A percentile compares a stretch with the other conserved stretches of the same genome.
These are phyloP conservation scores for Aratinga solstitialis DNA, from an alignment of 2,797 vertebrate species.

Conservation along the genomic window DNA sequence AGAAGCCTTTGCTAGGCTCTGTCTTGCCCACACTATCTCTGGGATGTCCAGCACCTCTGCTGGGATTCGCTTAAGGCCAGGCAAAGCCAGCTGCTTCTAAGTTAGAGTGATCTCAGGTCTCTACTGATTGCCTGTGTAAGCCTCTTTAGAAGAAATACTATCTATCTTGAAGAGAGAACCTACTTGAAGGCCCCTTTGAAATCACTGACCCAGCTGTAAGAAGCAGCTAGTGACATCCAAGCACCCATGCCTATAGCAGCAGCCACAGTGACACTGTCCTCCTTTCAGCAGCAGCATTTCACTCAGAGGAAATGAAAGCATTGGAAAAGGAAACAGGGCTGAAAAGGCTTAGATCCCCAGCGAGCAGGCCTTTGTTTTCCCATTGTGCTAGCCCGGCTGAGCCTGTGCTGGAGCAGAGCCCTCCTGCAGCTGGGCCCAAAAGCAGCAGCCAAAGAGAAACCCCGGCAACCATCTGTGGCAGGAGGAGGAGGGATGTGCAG, in stretches of 20 bases:
- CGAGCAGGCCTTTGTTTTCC: slow-evolving; percentile 30
- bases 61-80: not conserved
- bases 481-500: not conserved
- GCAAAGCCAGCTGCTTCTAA: not conserved
- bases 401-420: slow-evolving; percentile 68
- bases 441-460: slow-evolving; percentile 56
- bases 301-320: slow-evolving; percentile 35
- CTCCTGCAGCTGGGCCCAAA: slow-evolving; percentile 67
- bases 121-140: not conserved
- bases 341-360: slow-evolving; percentile 51
- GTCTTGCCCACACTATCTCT: rapidly evolving
- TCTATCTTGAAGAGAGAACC: not conserved
- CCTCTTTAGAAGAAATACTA: not conserved
- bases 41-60: not conserved
- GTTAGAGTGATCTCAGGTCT: not conserved
- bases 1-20: not conserved
- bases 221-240: not conserved
- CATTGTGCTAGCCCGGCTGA: slow-evolving; percentile 63
- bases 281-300: slow-evolving; percentile 49
- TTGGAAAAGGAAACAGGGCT: slow-evolving; percentile 52
- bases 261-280: not conserved
- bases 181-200: not conserved
- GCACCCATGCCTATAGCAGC: not conserved
- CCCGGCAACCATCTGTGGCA: not conserved
- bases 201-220: not conserved